Conservation (phyloP, 2,113 vertebrate species). For the Ammospiza caudacuta region DNA sequence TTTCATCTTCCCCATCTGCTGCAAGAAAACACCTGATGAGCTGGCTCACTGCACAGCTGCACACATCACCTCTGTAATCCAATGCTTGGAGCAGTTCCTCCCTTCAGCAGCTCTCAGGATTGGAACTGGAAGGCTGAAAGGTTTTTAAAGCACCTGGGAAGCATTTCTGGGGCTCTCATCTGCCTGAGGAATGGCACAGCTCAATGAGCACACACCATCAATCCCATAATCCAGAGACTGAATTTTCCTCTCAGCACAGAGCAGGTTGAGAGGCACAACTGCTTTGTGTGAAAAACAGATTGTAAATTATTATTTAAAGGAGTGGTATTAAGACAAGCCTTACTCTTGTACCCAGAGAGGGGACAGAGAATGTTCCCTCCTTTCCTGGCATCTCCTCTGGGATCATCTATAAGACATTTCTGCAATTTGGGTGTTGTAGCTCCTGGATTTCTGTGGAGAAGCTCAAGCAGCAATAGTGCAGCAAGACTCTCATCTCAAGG, state of each 20-base stretch:
- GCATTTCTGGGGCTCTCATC: slow-evolving; percentile 7
- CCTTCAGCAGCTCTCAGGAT: neutral
- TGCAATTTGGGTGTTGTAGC: neutral
- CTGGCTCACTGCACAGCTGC: slow-evolving; percentile 18
- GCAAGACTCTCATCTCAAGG: neutral
- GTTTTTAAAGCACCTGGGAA: slow-evolving; percentile 21
- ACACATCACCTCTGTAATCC: neutral
- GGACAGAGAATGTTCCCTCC: neutral
- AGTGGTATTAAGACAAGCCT: neutral
- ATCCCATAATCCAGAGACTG: neutral
- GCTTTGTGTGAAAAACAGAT: neutral
- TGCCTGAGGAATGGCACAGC: neutral
- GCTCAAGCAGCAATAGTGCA: neutral
- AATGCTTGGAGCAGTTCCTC: slow-evolving; percentile 7
- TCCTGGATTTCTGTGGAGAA: neutral
- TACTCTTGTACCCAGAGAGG: neutral
- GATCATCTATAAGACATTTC: neutral
- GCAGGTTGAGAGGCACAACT: neutral
- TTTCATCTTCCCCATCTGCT: slow-evolving; percentile 8
- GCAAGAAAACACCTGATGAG: slow-evolving; percentile 10
- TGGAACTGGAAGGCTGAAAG: neutral
- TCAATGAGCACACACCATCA: neutral
- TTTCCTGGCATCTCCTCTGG: neutral
- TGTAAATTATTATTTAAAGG: neutral
- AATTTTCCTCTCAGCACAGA: neutral